A percentile compares a stretch with the other conserved stretches of the same genome.
These are phyloP conservation scores for Furcula furcula DNA, from an alignment of 2,888 invertebrate species.

Conservation along the genomic window DNA sequence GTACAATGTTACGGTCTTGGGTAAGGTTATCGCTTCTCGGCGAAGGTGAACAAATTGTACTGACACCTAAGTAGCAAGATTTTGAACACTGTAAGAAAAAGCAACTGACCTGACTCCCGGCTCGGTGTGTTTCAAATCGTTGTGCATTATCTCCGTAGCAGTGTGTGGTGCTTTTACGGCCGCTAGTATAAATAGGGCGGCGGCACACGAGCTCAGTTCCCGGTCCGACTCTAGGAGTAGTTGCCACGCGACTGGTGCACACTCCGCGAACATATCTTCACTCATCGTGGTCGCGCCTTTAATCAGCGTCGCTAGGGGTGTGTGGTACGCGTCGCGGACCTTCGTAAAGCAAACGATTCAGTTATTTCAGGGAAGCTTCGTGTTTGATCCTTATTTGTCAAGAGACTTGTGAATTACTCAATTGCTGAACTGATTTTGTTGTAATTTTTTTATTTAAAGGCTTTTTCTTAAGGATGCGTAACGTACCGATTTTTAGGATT, in stretches of 20 bases:
- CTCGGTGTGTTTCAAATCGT: conserved; percentile 92
- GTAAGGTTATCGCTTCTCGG: no score
- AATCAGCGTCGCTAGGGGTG: conserved; percentile 91
- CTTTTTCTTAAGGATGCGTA: no score
- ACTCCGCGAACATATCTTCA: conserved; percentile 93
- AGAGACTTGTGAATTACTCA: no score
- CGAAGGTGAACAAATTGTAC: no score
- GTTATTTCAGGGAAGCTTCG: no score
- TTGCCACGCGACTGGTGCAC: conserved; percentile 97
- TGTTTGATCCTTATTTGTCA: no score
- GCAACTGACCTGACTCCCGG: conserved; percentile 87
- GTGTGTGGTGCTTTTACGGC: conserved; percentile 96
- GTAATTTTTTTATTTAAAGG: no score
- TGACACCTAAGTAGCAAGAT: no score
- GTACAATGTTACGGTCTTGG: no score
- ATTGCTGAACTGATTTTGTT: no score
- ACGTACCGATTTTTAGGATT: no score
- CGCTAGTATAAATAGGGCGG: conserved; percentile 94
- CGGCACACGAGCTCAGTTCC: conserved; percentile 91
- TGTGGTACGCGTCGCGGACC: conserved; percentile 95
- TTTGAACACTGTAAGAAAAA: conserved; percentile 49
- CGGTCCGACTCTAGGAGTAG: conserved; percentile 95
- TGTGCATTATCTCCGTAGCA: conserved; percentile 94
- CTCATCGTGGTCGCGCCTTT: conserved; percentile 95
- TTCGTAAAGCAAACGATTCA: background rate